These are phyloP conservation scores for Sander vitreus DNA, from an alignment of 2,113 vertebrate species.

Conservation along the genomic window DNA sequence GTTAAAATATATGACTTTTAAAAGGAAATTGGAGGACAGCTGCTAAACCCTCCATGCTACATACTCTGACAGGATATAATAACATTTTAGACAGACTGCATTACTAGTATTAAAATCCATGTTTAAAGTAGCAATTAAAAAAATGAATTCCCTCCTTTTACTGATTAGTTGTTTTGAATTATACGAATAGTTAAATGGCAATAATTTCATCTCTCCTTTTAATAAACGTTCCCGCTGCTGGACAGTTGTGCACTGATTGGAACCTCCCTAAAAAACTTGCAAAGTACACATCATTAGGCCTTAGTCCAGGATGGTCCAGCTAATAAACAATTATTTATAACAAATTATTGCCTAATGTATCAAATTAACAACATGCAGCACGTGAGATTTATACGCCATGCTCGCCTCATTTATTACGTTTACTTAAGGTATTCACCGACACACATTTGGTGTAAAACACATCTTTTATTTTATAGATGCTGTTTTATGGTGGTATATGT, in stretches of 20 bases:
- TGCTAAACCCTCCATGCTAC: neutral
- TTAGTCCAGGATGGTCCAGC: conserved; percentile 89
- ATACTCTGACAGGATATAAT: neutral
- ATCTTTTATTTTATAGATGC: conserved; percentile 90
- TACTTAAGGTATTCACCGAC: conserved; percentile 96
- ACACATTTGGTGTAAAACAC: conserved; percentile 97
- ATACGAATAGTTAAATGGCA: conserved; percentile 46
- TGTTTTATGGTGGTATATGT: conserved; percentile 97
- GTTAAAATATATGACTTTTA: conserved; percentile 24
- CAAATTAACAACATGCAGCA: conserved; percentile 99
- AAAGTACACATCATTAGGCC: conserved; percentile 86
- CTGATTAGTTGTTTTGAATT: conserved; percentile 47
- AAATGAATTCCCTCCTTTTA: conserved; percentile 35
- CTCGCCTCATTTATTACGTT: conserved; percentile 98
- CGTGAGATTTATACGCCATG: conserved; percentile 94
- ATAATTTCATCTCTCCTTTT: conserved; percentile 45
- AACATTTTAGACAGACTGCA: neutral
- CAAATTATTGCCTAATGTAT: conserved; percentile 99
- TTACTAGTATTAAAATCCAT: neutral
- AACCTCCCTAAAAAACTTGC: conserved; percentile 75
- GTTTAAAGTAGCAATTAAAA: conserved; percentile 15
- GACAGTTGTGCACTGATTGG: conserved; percentile 77
- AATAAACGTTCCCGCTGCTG: conserved; percentile 60
- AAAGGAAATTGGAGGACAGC: conserved; percentile 5
- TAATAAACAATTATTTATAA: conserved; percentile 99